Base-by-base conservation (phyloP, 1,140 invertebrate species). In the Drosophila bocqueti region DNA sequence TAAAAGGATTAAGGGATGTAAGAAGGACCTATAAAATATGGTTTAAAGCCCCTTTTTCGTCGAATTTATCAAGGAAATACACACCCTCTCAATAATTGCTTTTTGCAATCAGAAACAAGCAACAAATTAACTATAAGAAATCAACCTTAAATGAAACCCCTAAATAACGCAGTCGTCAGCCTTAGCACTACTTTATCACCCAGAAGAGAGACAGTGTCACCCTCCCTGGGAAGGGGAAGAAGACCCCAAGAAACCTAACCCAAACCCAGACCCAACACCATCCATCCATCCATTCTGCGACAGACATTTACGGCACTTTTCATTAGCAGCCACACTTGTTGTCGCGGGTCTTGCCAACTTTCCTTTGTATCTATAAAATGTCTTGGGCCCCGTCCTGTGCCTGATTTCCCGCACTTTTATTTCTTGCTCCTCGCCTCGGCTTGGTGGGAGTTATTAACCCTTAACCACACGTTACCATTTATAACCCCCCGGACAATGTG, bases 361-460 rank as follows among this genome's bases (percentile, higher is more conserved):
- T 62, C 46, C 40, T 79, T 79, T 74, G 80, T 83, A 77, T 80
- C 76, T 71, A 76, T 72, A 77, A 67, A 83, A 80, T 79, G 76
- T 83, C 84, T 89, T 89, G 76, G 76, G 67, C 61, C 57, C 58
- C 60, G 77, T 77, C 73, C 58, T 81, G 64, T 77, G 58, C 52
- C 47, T 47, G 36, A 15, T 43, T 74, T 2, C 29, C 7, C 24
- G 54, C 5, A 57, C 34, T 58, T 66, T 47, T 62, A 40, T 46
- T 72, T 43, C 61, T 31, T 49, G 26, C 57, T 58, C 34, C 47
- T 49, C n/a, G 69, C 54, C 26, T 24, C 31, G 8, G 8, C 63
- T 86, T 87, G 76, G 84, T 87, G 83, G 81, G 64, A 90, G 84
- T 87, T 87, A 87, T 87, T 87, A 87, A 87, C 84, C 84, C 84